Percentiles rank a stretch among this genome's conserved stretches.
phyloP scores from a whole-genome alignment of 2,797 vertebrate species.

The Tachyglossus aculeatus region DNA sequence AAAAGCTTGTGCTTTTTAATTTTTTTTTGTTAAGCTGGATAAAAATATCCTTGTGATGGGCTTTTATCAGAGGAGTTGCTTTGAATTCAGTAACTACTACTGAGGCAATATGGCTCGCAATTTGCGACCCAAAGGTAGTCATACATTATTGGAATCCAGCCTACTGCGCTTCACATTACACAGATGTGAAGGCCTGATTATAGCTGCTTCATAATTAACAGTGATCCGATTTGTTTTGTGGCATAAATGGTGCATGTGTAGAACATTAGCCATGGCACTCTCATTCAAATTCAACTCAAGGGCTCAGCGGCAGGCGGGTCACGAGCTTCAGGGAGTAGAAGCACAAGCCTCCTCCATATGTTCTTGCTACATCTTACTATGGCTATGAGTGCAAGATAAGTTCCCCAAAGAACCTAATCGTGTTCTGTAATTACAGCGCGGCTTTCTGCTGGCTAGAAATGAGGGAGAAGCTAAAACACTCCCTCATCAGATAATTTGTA shows the following conservation, averaged over 20 bases:
- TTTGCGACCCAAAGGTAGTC: conserved; percentile 85
- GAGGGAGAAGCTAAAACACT: conserved; percentile 89
- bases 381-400: conserved; percentile 93
- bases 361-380: conserved; percentile 94
- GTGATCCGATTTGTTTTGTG: conserved; percentile 99
- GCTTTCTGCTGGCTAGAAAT: conserved; percentile 88
- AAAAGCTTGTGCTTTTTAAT: conserved; percentile 69
- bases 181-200: conserved; percentile 93
- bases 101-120: conserved; percentile 86
- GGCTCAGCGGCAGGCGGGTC: conserved; percentile 98
- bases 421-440: conserved; percentile 98
- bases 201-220: conserved; percentile 98
- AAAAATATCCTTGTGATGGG: conserved; percentile 85
- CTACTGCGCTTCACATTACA: conserved; percentile 85
- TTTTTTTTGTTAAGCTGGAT: conserved; percentile 71
- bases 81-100: conserved; percentile 85
- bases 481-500: conserved; percentile 98
- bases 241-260: conserved; percentile 99
- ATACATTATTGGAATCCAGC: conserved; percentile 86
- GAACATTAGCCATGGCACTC: conserved; percentile 96
- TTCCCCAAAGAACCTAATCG: conserved; percentile 99
- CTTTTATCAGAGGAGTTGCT: conserved; percentile 84
- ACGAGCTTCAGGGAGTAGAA: conserved; percentile 97
- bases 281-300: conserved; percentile 98
- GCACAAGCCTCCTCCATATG: conserved; percentile 99